These are phyloP conservation scores for Phalacrocorax carbo DNA, from an alignment of 2,113 vertebrate species.

Conservation along the genomic window DNA sequence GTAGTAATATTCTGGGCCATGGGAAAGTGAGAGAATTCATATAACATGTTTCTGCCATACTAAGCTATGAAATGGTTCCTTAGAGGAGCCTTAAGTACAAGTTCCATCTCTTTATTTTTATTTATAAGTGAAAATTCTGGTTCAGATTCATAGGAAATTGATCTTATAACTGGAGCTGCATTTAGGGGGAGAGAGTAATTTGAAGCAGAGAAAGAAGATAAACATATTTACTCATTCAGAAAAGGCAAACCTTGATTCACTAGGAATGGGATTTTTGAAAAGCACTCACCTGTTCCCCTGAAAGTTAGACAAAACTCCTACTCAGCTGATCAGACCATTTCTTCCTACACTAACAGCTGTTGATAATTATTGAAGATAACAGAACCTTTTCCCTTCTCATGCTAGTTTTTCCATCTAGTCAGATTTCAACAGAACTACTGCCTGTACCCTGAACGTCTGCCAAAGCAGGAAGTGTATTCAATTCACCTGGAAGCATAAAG, in stretches of 20 bases:
- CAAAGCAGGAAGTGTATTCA: not conserved
- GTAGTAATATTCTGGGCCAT: accelerated
- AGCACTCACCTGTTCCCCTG: not conserved
- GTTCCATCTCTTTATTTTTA: not conserved
- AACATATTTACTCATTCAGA: not conserved
- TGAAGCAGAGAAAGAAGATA: not conserved
- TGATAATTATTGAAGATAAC: not conserved
- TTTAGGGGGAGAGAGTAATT: not conserved
- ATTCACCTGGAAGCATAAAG: not conserved
- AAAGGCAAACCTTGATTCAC: not conserved
- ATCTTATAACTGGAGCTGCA: not conserved
- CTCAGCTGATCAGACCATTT: not conserved
- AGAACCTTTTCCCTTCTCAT: not conserved
- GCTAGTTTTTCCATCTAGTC: not conserved
- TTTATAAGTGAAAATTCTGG: not conserved
- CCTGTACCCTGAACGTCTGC: not conserved
- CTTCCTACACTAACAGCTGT: not conserved
- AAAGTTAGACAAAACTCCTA: not conserved
- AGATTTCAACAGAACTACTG: not conserved
- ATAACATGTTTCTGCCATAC: not conserved
- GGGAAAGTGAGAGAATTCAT: not conserved
- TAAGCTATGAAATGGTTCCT: not conserved
- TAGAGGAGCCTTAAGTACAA: not conserved
- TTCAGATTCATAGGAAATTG: not conserved
- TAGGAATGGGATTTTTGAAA: not conserved